Conservation (phyloP, 2,888 invertebrate species). For the Nineta flava region DNA sequence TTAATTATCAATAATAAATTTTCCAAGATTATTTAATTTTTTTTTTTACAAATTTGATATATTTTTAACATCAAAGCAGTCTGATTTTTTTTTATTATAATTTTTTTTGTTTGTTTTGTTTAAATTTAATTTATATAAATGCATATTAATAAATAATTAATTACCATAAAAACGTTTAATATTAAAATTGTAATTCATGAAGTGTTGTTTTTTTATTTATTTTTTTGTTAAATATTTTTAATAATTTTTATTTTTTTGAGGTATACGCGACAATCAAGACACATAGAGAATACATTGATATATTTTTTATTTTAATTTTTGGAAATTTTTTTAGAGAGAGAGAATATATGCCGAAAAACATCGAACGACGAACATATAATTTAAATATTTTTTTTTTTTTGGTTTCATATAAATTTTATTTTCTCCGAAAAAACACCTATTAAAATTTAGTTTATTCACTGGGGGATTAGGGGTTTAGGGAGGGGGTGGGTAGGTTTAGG, state of each 20-base stretch:
- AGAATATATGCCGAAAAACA: conserved; percentile 22
- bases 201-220: no score
- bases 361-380: conserved; percentile 21
- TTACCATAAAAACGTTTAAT: conserved; percentile 13
- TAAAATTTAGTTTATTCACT: neutral
- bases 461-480: no score
- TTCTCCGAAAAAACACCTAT: conserved; percentile 7
- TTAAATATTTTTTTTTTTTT: conserved; percentile 4
- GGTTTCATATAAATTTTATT: conserved; percentile 5
- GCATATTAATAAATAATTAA: conserved; percentile 2
- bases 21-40: conserved; percentile 16
- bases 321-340: conserved; percentile 10
- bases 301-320: conserved; percentile 13
- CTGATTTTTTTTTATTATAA: conserved; percentile 12
- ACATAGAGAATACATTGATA: conserved; percentile 25
- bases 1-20: neutral
- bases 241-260: conserved; percentile 21
- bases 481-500: no score
- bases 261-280: conserved; percentile 38
- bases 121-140: conserved; percentile 12
- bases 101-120: no score
- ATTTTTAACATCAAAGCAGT: conserved; percentile 29
- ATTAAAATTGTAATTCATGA: conserved; percentile 6
- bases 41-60: conserved; percentile 12
- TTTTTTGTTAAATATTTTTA: conserved; percentile 7